Evolutionary conservation across 2,797 vertebrate species (phyloP).

Genomic region (Halcyon leucocephala): DNA sequence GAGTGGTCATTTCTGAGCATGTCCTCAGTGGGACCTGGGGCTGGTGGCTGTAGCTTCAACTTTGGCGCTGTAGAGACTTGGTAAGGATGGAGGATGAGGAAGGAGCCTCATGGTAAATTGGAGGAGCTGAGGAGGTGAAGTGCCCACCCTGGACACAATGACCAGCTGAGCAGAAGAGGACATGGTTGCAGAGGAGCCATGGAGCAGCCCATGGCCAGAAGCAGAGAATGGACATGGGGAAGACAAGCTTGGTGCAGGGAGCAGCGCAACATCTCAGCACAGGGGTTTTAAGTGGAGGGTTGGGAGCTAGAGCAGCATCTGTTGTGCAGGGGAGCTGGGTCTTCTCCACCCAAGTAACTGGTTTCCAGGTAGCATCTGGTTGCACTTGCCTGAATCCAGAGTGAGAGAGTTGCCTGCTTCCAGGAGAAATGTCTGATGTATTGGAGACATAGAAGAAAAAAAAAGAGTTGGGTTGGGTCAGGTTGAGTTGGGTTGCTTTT

Average conservation of each 20-base stretch:
- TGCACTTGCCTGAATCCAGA: background rate
- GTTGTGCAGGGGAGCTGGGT: background rate
- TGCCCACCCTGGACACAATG: rapidly evolving
- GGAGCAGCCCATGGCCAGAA: background rate
- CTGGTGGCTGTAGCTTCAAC: background rate
- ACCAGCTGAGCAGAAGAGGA: background rate
- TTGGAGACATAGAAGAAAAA: background rate
- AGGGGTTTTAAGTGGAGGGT: background rate
- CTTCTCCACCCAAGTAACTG: background rate
- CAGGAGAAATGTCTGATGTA: background rate
- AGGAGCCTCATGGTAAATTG: background rate
- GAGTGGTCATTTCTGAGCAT: background rate
- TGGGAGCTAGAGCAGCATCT: rapidly evolving
- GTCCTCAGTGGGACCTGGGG: background rate
- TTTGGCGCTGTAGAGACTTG: background rate
- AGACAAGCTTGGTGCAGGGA: background rate
- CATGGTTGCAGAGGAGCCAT: background rate
- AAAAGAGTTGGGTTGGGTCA: background rate
- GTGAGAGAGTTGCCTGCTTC: background rate
- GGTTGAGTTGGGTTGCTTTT: background rate
- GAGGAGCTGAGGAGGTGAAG: background rate
- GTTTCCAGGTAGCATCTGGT: background rate
- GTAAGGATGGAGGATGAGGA: background rate
- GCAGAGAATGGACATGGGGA: background rate
- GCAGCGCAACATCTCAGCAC: background rate